A percentile compares a stretch with the other conserved stretches of the same genome.
Conservation (phyloP, 2,113 vertebrate species). For the Danionella cerebrum region DNA sequence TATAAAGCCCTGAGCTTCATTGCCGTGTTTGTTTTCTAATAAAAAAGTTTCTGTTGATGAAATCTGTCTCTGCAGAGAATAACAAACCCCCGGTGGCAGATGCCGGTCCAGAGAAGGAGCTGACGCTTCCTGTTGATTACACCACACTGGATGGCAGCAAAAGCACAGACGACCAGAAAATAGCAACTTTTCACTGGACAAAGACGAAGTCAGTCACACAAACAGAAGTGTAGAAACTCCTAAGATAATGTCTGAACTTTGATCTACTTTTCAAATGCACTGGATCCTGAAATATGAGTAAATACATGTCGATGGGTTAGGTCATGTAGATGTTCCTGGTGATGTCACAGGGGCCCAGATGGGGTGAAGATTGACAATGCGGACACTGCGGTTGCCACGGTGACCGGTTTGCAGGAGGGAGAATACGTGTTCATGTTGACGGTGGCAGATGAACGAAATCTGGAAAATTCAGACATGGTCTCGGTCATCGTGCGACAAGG, state of each 20-base stretch:
- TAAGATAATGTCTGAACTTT: background rate
- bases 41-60: background rate
- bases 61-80: constrained; percentile 70
- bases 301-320: no score
- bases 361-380: constrained; percentile 86
- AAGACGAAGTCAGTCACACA: constrained; percentile 73
- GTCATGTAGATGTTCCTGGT: no score
- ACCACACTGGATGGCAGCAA: constrained; percentile 91
- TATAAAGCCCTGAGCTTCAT: background rate
- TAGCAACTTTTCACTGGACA: constrained; percentile 81
- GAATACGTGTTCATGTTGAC: constrained; percentile 84
- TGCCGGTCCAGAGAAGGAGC: constrained; percentile 93
- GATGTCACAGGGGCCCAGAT: constrained; percentile 79
- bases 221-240: background rate
- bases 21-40: background rate
- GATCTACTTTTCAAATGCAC: no score
- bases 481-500: constrained; percentile 91
- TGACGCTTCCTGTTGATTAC: constrained; percentile 87
- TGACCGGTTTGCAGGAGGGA: constrained; percentile 86
- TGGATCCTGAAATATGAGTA: no score
- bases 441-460: constrained; percentile 82
- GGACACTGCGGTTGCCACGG: constrained; percentile 78
- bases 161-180: constrained; percentile 92
- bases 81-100: constrained; percentile 90
- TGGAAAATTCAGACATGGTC: constrained; percentile 79